Base-by-base conservation (phyloP, 2,888 invertebrate species). In the Xiphydria camelus region DNA sequence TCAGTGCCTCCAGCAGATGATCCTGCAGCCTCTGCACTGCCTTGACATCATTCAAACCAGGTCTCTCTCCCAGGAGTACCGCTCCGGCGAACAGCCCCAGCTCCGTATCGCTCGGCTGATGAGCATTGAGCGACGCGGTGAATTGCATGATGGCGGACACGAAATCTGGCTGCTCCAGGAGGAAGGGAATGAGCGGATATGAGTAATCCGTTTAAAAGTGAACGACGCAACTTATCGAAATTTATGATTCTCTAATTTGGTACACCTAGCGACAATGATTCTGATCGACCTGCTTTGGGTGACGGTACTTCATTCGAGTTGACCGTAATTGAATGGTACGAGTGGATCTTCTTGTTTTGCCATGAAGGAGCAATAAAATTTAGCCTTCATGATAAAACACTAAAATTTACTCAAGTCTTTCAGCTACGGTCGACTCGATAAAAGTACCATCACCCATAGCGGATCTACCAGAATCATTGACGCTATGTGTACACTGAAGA, bases 91-190 rank as follows among this genome's bases (percentile, higher is more conserved):
- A 91, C 46, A 96, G 79, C 1, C 92, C 95, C 62, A 94, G 80
- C 78, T 97, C 97, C 21, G 93, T 88, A 68, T 97, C 96, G 62
- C 87, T 87, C 68, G 95, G 78, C 49, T 87, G 83, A 64, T 94
- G 80, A 48, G 82, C 82, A 58, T 87, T 87, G 67, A 94, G 79
- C 38, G 84, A 83, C 71, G 82, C 85, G 47, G 91, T 84, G 76
- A 94, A 91, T 64, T 88, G 87, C 77, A 94, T 82, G 72, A 95
- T 77, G n/a, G 87, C 83, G 33, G 83, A 79, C 14, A 91, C 88
- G 74, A 96, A 94, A 53, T 89, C 88, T 41, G 82, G 80, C 96
- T 96, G 81, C 4, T 7, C 14, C 39, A 36, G 2, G 32, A 41
- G 19, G 15, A 32, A 18, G 22, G 6, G 14, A 41, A 10, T 15